Conservation (phyloP, 2,797 vertebrate genomes). For the Amphiprion clarkii region DNA sequence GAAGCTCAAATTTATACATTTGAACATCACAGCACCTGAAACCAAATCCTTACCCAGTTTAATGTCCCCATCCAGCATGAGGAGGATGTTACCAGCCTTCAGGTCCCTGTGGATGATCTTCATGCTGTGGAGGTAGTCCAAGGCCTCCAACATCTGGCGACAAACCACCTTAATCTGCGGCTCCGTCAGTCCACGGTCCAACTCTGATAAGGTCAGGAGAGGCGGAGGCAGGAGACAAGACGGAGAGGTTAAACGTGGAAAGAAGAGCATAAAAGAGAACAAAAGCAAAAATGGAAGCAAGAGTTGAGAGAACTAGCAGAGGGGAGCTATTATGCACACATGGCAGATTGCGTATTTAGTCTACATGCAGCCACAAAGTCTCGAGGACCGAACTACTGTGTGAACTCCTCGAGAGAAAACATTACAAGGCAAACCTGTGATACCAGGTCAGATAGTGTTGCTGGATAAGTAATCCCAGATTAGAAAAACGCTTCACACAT, state of each 20-base stretch:
- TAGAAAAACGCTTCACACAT: conserved; percentile 52
- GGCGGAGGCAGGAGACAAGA: not conserved
- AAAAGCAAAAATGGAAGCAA: not conserved
- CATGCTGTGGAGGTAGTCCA: conserved; percentile 93
- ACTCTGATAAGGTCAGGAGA: conserved; percentile 81
- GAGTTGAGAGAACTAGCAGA: not conserved
- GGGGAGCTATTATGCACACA: not conserved
- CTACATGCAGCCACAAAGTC: conserved; percentile 4
- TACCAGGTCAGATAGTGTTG: conserved; percentile 40
- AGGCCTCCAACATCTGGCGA: conserved; percentile 95
- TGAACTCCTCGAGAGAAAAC: conserved; percentile 26
- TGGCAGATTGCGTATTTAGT: conserved; percentile 22
- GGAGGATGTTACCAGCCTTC: conserved; percentile 96
- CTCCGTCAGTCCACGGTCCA: conserved; percentile 93
- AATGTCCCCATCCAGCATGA: conserved; percentile 95
- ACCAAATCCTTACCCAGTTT: conserved; percentile 89
- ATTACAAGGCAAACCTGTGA: conserved; percentile 27
- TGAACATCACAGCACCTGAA: not conserved
- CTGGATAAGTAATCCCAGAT: conserved; percentile 61
- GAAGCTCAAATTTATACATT: not conserved
- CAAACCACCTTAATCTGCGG: conserved; percentile 95
- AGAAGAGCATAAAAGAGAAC: not conserved
- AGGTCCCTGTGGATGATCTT: conserved; percentile 98
- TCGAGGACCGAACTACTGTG: conserved; percentile 15
- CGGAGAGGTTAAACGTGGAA: not conserved